Percentiles rank a stretch among this genome's conserved stretches.
Evolutionary conservation across 2,888 invertebrate genomes (phyloP).

Genomic region (Brachypalpus laphriformis): DNA sequence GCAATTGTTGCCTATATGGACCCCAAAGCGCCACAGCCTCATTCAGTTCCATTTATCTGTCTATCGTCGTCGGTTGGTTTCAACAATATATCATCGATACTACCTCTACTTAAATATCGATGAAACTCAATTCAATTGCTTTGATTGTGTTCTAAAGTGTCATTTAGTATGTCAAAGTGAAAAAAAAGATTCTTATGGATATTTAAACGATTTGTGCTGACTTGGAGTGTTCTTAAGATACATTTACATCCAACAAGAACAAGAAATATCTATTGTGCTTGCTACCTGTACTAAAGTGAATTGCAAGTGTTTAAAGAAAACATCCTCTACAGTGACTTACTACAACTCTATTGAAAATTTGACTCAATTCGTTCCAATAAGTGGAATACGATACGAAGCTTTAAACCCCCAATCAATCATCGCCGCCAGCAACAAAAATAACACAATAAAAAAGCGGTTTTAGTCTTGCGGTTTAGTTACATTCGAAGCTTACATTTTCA

Average conservation of each 20-base stretch:
- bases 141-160: constrained; percentile 15
- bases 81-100: constrained; percentile 40
- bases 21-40: constrained; percentile 58
- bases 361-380: constrained; percentile 12
- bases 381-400: constrained; percentile 59
- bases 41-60: constrained; percentile 70
- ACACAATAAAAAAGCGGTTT: constrained; percentile 57
- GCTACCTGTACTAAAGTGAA: no score
- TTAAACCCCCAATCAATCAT: constrained; percentile 69
- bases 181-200: not conserved
- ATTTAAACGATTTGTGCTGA: not conserved
- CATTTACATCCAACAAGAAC: not conserved
- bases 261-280: no score
- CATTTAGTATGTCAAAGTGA: not conserved
- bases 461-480: constrained; percentile 49
- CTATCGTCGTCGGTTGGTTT: constrained; percentile 72
- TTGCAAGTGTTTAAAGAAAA: not conserved
- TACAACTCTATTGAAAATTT: not conserved
- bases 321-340: not conserved
- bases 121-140: constrained; percentile 14
- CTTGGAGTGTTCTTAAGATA: not conserved
- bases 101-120: constrained; percentile 23
- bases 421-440: constrained; percentile 36
- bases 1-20: constrained; percentile 71
- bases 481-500: constrained; percentile 51